Percentiles rank a stretch among this genome's conserved stretches.
phyloP scores from a whole-genome alignment of 2,797 vertebrate species.

The Danio kyathit region DNA sequence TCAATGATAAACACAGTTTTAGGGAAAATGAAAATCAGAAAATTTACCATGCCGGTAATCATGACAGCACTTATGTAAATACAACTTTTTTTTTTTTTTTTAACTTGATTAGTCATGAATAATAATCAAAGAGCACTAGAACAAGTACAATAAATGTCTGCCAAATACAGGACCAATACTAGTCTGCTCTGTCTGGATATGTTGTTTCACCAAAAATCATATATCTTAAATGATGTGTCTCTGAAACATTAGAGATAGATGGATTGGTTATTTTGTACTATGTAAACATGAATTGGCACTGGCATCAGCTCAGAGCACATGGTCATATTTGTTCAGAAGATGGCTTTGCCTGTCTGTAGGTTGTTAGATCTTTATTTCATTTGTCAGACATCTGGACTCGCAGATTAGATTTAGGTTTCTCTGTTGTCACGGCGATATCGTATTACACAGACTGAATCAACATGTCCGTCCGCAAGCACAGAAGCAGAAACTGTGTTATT shows the following conservation, averaged over 20 bases:
- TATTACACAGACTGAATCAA: slow-evolving; percentile 6
- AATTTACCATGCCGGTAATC: too few species aligned
- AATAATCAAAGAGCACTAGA: too few species aligned
- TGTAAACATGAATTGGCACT: slow-evolving; percentile 22
- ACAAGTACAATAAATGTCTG: too few species aligned
- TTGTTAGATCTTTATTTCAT: slow-evolving; percentile 24
- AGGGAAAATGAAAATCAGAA: too few species aligned
- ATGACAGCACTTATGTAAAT: too few species aligned
- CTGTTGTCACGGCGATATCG: slow-evolving; percentile 4
- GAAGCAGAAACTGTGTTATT: background rate
- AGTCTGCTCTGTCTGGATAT: background rate
- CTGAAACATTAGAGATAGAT: background rate
- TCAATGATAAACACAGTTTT: too few species aligned
- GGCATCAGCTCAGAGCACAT: background rate
- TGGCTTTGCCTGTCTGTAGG: background rate
- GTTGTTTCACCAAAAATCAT: background rate
- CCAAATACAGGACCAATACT: background rate
- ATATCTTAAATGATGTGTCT: background rate
- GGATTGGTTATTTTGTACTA: background rate
- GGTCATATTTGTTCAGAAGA: background rate
- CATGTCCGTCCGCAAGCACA: background rate
- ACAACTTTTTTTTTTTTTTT: too few species aligned
- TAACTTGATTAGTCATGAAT: too few species aligned
- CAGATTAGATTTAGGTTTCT: slow-evolving; percentile 25
- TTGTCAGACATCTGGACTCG: slow-evolving; percentile 28